Base-by-base conservation (phyloP, 2,888 invertebrate species). In the Prosapia bicincta region DNA sequence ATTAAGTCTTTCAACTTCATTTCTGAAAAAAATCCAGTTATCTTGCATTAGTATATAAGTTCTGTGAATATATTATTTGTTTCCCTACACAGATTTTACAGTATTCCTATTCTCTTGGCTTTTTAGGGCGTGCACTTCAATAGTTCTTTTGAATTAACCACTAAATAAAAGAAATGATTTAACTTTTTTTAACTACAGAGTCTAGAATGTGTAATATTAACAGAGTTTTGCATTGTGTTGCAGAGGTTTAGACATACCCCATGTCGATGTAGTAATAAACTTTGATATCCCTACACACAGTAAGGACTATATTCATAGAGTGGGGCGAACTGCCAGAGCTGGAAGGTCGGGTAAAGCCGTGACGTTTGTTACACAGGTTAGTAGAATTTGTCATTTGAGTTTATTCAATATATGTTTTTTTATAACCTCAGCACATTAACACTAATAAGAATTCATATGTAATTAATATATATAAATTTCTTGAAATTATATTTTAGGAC, bases 241-340 rank as follows among this genome's bases (percentile, higher is more conserved):
- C 83, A 96, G 98, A 86, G 98, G 99, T 82, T 88, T 99, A 80
- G 99, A 99, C 86, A 99, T 99, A 83, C 99, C 99, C 0, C 98
- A 99, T 84, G 99, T 99, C 38, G 99, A 99, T 85, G 92, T 98
- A 78, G 99, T 99, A 0, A 89, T 99, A 25, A 99, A 99, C 87
- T 93, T 96, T 85, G 99, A 99, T 85, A 97, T 99, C 83, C 99
- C 99, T 2, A 95, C 96, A 30, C 98, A 99, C 85, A 97, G 97
- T 82, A 99, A 99, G 85, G 99, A 99, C 86, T 99, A 99, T 85
- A 97, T 99, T 82, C 99, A 99, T 85, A 88, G 99, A 81, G 99
- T 99, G 66, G 99, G 99, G 0, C 88, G 99, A 83, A 99, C 98
- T 5, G 98, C 98, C 0, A 88, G 99, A 80, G 99, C 99, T 5